Base-by-base conservation (phyloP, 2,888 invertebrate genomes). In the Chelonus formosanus region DNA sequence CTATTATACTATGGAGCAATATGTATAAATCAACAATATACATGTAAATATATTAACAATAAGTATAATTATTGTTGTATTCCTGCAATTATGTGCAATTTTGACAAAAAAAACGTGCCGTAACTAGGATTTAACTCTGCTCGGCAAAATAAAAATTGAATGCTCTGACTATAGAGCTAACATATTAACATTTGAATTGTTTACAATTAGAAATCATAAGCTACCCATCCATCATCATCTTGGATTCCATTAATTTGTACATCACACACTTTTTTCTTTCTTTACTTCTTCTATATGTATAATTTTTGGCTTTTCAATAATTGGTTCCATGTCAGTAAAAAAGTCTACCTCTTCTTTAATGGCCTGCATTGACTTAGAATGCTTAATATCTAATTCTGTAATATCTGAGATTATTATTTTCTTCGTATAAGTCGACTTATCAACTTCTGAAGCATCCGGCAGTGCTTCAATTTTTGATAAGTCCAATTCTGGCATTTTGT, bases 291-390 rank as follows among this genome's bases (percentile, higher is more conserved):
- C 79, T 35, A 89, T 76, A 67, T 82, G 85, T 47, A 86, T 76
- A 52, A 87, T 76, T 43, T 78, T 86, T 31, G 88, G 85, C 75
- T 88, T 90, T 70, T 90, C 89, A 75, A 96, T 94, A 7, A 92
- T 89, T 1, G 96, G 96, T 74, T 90, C 91, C 96, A 96, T 96
- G 77, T 95, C 95, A 69, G 92, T 92, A 80, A 96, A 96, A 79
- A 93, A 95, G 82, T 96, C 93, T 76, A 92, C 88, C 69, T 94
- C 93, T 32, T 91, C 85, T 68, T 80, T 83, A 55, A 85, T 84
- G 7, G 82, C 76, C 60, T 76, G 75, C 66, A 85, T 86, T 58
- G 85, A 80, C 73, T 88, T 87, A 76, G 90, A 90, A 80, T 90
- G 90, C 80, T 93, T 93, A 71, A 94, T 93, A 80, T 94, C 94